Evolutionary conservation across 2,113 vertebrate species (phyloP), one percentile per base, ranked within the genome.

Genomic region (Oxyruncus cristatus): DNA sequence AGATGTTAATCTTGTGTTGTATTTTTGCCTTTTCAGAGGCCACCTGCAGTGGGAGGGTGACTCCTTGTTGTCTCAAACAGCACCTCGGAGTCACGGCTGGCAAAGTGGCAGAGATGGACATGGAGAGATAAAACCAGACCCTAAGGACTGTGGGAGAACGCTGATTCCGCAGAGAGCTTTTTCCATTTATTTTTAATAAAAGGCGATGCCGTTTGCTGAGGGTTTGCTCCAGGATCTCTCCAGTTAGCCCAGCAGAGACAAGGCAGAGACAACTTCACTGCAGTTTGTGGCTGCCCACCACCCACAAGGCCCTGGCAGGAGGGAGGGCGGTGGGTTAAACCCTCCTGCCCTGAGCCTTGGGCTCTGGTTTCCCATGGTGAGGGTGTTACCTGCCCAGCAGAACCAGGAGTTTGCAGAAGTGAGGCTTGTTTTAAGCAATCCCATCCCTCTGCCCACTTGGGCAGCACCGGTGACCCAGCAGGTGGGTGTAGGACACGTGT

Each of bases 391-490:
- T 44, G 44, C 44, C 44, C 8, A 27, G 42, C 44, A 35, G 32
- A 33, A 52, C 11, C 5, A 6, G 17, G 20, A 26, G 1, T 33
- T 26, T 53, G 41, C 58, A 73, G 59, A 33, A 47, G 13, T 14
- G 30, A 7, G 63, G 49, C 22, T 37, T 32, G 39, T 12, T 37
- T 12, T 37, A 33, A 66, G 39, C 41, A 55, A 2, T n/a, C 5
- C 1, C 52, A 33, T 28, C n/a, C 24, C 37, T 35, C 58, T 35
- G 58, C 50, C n/a, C 1, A 0, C 39, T 9, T 0, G 1, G 41
- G 27, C 70, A 75, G 32, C 53, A 33, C 35, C 3, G 20, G 20
- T 46, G 46, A 47, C 46, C 46, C 20, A 22, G 46, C 33, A 50
- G 49, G 56, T 23, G 15, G 56, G 58, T 35, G n/a, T 35, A 24